Evolutionary conservation across 2,797 vertebrate genomes (phyloP).

Genomic region (Tamandua tetradactyla): DNA sequence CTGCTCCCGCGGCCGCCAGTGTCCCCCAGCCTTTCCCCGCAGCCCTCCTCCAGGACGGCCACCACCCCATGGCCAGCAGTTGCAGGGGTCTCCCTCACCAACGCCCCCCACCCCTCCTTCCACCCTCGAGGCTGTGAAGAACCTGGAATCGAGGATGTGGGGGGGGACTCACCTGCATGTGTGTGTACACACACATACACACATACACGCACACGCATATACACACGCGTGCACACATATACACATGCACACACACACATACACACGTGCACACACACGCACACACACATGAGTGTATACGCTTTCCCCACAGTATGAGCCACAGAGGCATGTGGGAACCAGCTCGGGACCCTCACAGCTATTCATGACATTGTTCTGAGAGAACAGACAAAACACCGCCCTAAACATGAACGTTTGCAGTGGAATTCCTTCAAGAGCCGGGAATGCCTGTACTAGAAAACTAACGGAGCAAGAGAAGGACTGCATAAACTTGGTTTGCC

Average conservation of each 20-base stretch:
- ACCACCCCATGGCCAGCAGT: neutral
- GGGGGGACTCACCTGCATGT: neutral
- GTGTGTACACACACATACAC: too few relatives aligned
- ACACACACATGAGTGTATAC: neutral
- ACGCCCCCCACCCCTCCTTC: too few relatives aligned
- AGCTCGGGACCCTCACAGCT: conserved; percentile 70
- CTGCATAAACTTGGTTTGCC: conserved; percentile 63
- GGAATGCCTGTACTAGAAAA: conserved; percentile 66
- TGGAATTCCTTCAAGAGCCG: conserved; percentile 66
- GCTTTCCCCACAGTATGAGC: conserved; percentile 59
- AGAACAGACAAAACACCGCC: conserved; percentile 72
- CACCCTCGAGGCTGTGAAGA: neutral
- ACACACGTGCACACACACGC: too few relatives aligned
- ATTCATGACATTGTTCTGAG: conserved; percentile 67
- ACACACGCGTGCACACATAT: neutral
- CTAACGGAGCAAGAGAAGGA: conserved; percentile 63
- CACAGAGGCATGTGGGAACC: conserved; percentile 75
- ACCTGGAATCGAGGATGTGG: neutral
- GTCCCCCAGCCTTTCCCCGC: neutral
- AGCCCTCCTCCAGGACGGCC: neutral
- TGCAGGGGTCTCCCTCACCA: neutral
- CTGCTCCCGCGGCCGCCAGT: neutral
- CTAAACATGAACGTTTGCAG: conserved; percentile 71
- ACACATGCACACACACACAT: too few relatives aligned
- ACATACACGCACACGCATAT: neutral